These are phyloP conservation scores for Anhinga rufa DNA, from an alignment of 2,113 vertebrate species.

Conservation along the genomic window DNA sequence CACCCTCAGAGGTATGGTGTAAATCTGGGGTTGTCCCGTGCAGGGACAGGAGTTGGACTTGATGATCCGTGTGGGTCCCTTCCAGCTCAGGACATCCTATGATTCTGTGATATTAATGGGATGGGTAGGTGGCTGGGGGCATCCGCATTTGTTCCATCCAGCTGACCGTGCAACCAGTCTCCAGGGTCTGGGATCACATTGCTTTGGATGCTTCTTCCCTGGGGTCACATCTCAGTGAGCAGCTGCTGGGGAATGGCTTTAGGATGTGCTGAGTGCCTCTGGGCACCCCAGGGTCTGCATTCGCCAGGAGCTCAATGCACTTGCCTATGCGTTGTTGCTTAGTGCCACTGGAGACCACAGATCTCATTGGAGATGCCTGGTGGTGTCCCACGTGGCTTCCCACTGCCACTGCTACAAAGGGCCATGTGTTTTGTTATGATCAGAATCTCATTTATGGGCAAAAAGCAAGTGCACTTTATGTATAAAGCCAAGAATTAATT, in stretches of 20 bases:
- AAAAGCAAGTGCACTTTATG: neutral
- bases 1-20: too few relatives aligned
- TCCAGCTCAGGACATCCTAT: too few relatives aligned
- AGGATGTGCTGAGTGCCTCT: neutral
- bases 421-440: rapidly evolving
- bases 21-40: too few relatives aligned
- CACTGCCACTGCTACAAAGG: neutral
- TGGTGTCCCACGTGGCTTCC: neutral
- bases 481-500: neutral
- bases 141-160: neutral
- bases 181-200: too few relatives aligned
- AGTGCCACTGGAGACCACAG: neutral
- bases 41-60: too few relatives aligned
- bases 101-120: too few relatives aligned
- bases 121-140: neutral
- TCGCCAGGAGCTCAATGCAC: neutral
- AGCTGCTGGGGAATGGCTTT: neutral
- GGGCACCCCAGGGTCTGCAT: neutral
- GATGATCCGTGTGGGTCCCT: too few relatives aligned
- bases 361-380: neutral
- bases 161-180: neutral
- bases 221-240: neutral
- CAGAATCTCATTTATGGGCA: neutral
- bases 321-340: neutral
- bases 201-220: neutral